A percentile compares a stretch with the other conserved stretches of the same genome.
These are phyloP conservation scores for Plotosus lineatus DNA, from an alignment of 2,113 vertebrate species.

Conservation along the genomic window DNA sequence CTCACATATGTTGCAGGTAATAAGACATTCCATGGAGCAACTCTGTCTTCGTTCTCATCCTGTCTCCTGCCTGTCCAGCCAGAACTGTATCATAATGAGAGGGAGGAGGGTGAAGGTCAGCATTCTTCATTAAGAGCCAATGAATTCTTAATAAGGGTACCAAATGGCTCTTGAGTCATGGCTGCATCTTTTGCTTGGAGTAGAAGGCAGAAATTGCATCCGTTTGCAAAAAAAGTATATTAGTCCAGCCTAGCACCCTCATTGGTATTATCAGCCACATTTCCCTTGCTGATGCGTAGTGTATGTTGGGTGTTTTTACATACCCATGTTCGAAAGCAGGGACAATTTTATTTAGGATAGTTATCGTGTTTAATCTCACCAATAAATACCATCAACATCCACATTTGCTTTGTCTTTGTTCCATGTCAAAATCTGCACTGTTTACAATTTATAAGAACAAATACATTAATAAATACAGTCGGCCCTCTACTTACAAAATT, in stretches of 20 bases:
- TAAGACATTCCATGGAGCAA: neutral
- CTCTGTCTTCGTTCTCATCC: conserved; percentile 26
- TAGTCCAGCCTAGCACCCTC: neutral
- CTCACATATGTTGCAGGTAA: neutral
- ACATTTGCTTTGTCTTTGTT: too few species aligned
- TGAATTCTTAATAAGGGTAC: conserved; percentile 77
- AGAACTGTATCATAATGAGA: conserved; percentile 45
- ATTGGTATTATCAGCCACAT: conserved; percentile 14
- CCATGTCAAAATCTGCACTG: too few species aligned
- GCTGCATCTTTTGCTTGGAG: conserved; percentile 57
- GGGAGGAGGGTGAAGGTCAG: conserved; percentile 67
- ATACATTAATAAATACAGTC: too few species aligned
- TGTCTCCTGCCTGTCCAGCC: conserved; percentile 29
- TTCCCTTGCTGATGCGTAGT: conserved; percentile 4
- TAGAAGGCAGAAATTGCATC: conserved; percentile 46
- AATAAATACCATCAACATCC: neutral
- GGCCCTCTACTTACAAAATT: too few species aligned
- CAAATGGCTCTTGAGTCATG: conserved; percentile 70
- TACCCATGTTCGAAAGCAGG: neutral
- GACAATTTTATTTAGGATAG: neutral
- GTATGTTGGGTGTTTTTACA: neutral
- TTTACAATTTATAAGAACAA: too few species aligned
- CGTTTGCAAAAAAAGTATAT: conserved; percentile 39
- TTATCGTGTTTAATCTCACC: neutral
- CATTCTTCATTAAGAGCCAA: conserved; percentile 70